These are phyloP conservation scores for Girardia tigrina DNA, from an alignment of 2,888 invertebrate genomes.

Conservation along the genomic window DNA sequence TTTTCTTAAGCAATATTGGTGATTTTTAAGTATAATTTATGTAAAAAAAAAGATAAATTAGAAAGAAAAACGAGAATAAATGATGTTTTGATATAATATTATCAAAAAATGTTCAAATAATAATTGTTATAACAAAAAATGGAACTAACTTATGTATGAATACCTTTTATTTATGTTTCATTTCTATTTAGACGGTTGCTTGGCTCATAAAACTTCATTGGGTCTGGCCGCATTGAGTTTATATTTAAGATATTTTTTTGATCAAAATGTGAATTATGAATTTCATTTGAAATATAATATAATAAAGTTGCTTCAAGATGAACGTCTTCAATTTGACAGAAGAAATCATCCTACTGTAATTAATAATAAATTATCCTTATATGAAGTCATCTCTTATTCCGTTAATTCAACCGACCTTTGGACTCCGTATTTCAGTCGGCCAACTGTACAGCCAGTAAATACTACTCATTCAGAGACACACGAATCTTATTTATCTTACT, in stretches of 20 bases:
- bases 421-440: neutral
- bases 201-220: neutral
- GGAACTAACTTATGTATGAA: too few species aligned
- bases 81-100: too few species aligned
- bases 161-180: too few species aligned
- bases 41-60: too few species aligned
- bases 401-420: neutral
- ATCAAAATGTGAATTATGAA: neutral
- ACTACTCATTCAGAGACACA: neutral
- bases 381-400: neutral
- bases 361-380: neutral
- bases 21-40: too few species aligned
- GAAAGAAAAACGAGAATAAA: too few species aligned
- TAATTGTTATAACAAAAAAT: too few species aligned
- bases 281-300: neutral
- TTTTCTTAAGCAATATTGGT: too few species aligned
- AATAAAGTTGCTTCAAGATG: neutral
- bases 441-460: neutral
- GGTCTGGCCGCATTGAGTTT: neutral
- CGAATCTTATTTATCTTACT: neutral
- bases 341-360: neutral
- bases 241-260: neutral
- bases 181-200: neutral
- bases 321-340: constrained; percentile 12
- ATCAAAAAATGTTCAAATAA: too few species aligned